Evolutionary conservation across 2,113 vertebrate genomes (phyloP).

Genomic region (Passerina amoena): DNA sequence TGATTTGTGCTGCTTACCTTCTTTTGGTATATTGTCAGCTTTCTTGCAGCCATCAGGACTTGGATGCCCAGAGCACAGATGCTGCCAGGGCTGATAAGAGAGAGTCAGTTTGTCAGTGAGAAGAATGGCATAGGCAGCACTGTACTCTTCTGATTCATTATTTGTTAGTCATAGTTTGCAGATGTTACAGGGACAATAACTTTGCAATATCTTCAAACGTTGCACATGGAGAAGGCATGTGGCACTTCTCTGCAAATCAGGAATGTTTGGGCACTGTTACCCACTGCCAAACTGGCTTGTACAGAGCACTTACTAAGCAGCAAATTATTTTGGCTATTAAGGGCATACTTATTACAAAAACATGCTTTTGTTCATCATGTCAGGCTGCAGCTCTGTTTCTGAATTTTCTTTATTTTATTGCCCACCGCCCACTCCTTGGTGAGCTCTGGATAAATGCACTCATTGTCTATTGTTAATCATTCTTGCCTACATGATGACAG

Average conservation of each 20-base stretch:
- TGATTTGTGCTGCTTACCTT: background rate
- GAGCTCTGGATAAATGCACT: background rate
- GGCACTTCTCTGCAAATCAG: background rate
- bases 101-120: rapidly evolving
- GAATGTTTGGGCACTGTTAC: background rate
- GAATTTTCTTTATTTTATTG: background rate
- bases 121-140: background rate
- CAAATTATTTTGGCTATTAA: background rate
- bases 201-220: background rate
- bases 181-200: background rate
- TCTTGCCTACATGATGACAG: background rate
- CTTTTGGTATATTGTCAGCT: background rate
- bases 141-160: background rate
- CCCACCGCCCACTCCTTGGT: background rate
- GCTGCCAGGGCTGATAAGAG: background rate
- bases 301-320: background rate
- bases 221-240: background rate
- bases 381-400: background rate
- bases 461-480: background rate
- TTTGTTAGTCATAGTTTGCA: background rate
- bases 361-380: background rate
- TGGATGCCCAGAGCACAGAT: background rate
- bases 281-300: background rate
- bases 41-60: background rate
- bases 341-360: background rate